Percentiles rank a stretch among this genome's conserved stretches.
Conservation (phyloP, 2,113 vertebrate genomes). For the Raphicerus campestris region DNA sequence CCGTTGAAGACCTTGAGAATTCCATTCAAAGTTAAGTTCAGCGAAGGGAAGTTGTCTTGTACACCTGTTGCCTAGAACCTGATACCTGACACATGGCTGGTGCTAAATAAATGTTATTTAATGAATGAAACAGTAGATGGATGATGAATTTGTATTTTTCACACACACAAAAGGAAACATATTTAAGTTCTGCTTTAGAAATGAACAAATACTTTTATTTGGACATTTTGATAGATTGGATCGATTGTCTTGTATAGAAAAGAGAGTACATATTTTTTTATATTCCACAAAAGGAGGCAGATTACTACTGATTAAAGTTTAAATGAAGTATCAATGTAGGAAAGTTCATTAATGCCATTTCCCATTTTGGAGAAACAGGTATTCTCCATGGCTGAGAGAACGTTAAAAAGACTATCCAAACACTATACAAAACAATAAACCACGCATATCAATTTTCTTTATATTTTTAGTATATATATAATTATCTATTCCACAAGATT, state of each 20-base stretch:
- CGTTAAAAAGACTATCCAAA: neutral
- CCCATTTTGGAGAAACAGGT: neutral
- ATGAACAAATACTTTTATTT: neutral
- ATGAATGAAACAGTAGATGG: neutral
- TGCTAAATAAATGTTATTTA: neutral
- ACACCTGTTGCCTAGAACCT: neutral
- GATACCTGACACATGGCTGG: neutral
- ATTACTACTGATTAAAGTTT: neutral
- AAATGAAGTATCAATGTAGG: neutral
- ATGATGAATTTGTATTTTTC: neutral
- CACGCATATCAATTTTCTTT: neutral
- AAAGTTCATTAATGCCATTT: neutral
- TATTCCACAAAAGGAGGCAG: neutral
- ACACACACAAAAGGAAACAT: neutral
- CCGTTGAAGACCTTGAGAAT: neutral
- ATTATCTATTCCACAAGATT: neutral
- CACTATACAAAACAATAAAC: neutral
- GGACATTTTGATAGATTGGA: neutral
- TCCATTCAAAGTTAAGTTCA: neutral
- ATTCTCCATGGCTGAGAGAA: neutral
- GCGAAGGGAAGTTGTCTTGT: neutral
- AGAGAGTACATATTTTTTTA: neutral
- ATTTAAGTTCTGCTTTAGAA: slow-evolving; percentile 6
- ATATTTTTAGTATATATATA: neutral
- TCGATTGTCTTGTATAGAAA: neutral